Evolutionary conservation across 1,140 invertebrate species (phyloP).

Genomic region (Trachymyrmex cornetzi): DNA sequence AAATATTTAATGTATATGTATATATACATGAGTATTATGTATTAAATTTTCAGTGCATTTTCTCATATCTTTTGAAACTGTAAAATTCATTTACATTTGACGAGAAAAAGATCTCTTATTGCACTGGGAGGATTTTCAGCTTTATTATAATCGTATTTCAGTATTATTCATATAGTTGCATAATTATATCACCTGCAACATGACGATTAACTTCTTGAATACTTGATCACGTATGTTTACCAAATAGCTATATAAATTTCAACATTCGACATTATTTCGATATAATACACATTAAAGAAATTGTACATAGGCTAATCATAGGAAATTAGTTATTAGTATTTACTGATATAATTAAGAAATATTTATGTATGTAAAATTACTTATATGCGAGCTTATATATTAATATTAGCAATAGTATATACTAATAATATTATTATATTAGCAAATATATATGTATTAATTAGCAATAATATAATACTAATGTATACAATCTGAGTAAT

Average conservation of each 20-base stretch:
- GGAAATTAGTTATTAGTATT: conserved; percentile 21
- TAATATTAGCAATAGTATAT: neutral
- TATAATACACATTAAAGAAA: conserved; percentile 7
- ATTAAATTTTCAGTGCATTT: conserved; percentile 10
- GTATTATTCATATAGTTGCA: neutral
- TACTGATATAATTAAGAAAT: conserved; percentile 34
- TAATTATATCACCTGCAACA: neutral
- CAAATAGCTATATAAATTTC: neutral
- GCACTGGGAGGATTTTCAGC: neutral
- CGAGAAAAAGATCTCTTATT: neutral
- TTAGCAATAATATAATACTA: too few relatives aligned
- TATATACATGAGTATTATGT: neutral
- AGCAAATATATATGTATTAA: too few relatives aligned
- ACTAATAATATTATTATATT: too few relatives aligned
- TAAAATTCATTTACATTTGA: neutral
- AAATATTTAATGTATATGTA: neutral
- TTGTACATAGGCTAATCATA: conserved; percentile 49
- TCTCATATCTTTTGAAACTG: neutral
- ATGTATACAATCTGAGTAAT: neutral
- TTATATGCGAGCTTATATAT: neutral
- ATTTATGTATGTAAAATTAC: conserved; percentile 31
- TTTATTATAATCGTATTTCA: neutral
- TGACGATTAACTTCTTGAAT: neutral
- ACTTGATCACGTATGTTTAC: neutral
- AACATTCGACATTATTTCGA: neutral